Percentiles rank a stretch among this genome's conserved stretches.
These are phyloP conservation scores for Axis porcinus DNA, from an alignment of 2,113 vertebrate genomes.

Conservation along the genomic window DNA sequence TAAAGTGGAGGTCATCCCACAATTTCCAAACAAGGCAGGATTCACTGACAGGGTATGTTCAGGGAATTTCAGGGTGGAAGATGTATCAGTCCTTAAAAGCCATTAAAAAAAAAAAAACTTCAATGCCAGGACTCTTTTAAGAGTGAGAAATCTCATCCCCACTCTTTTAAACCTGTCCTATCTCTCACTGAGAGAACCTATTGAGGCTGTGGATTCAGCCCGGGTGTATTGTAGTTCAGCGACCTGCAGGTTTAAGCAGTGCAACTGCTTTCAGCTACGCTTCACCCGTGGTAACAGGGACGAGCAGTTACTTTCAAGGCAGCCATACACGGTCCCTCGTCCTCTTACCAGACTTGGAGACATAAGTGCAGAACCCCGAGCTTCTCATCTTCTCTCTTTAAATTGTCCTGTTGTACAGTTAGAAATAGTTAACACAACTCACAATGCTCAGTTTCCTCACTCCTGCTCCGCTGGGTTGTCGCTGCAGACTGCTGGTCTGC, in stretches of 20 bases:
- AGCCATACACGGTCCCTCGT: neutral
- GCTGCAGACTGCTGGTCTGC: neutral
- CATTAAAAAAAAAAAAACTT: neutral
- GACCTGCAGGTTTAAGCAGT: neutral
- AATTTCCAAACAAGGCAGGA: neutral
- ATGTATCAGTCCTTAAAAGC: neutral
- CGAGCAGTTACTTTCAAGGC: neutral
- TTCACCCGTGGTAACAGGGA: neutral
- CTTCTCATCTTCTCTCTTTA: neutral
- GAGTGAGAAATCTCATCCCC: neutral
- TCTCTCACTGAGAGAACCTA: neutral
- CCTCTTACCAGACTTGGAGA: neutral
- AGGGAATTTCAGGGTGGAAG: neutral
- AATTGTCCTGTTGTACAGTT: neutral
- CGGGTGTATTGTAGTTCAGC: too few species aligned
- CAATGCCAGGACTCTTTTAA: neutral
- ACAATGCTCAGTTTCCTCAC: accelerated
- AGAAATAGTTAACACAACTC: neutral
- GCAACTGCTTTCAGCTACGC: neutral
- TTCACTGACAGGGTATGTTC: neutral
- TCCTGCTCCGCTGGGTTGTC: neutral
- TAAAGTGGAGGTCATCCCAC: neutral
- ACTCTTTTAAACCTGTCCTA: neutral
- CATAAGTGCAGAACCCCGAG: neutral
- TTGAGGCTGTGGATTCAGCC: neutral